These are phyloP conservation scores for Takifugu ocellatus DNA, from an alignment of 2,797 vertebrate genomes.

Conservation along the genomic window DNA sequence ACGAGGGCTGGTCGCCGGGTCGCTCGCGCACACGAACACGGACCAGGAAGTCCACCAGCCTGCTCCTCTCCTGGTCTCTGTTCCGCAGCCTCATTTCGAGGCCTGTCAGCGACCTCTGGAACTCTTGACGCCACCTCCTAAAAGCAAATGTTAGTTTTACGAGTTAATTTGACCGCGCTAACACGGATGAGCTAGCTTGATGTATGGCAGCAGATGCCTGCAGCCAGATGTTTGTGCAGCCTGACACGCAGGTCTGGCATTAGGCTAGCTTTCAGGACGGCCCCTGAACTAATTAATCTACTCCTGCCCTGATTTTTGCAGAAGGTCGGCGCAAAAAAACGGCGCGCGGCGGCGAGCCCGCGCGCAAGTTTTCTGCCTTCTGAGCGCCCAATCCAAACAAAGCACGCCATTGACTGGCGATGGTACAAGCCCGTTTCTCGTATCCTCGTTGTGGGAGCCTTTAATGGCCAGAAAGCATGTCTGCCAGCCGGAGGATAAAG, in stretches of 20 bases:
- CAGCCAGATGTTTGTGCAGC: slow-evolving; percentile 75
- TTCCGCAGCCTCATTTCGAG: slow-evolving; percentile 22
- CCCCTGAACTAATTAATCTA: slow-evolving; percentile 72
- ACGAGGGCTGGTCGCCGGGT: slow-evolving; percentile 14
- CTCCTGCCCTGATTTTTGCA: slow-evolving; percentile 52
- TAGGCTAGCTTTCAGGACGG: slow-evolving; percentile 59
- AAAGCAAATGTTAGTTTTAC: slow-evolving; percentile 77
- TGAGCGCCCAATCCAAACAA: slow-evolving; percentile 11
- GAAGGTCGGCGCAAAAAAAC: slow-evolving; percentile 64
- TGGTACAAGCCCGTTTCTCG: slow-evolving; percentile 37
- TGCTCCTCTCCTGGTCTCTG: slow-evolving; percentile 22
- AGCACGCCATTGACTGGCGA: slow-evolving; percentile 29
- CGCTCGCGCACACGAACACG: slow-evolving; percentile 5
- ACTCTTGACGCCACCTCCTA: slow-evolving; percentile 3
- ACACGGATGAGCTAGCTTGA: slow-evolving; percentile 68
- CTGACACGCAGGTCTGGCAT: slow-evolving; percentile 69
- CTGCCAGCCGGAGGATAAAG: slow-evolving; percentile 71
- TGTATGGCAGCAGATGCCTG: slow-evolving; percentile 79
- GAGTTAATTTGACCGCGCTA: slow-evolving; percentile 67
- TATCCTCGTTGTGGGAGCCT: slow-evolving; percentile 65
- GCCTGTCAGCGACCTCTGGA: slow-evolving; percentile 44
- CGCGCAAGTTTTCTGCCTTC: background rate
- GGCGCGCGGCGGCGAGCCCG: background rate
- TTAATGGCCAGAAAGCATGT: slow-evolving; percentile 68
- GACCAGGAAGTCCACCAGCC: slow-evolving; percentile 19